Conservation (phyloP, 2,113 vertebrate genomes). For the Bos indicus region DNA sequence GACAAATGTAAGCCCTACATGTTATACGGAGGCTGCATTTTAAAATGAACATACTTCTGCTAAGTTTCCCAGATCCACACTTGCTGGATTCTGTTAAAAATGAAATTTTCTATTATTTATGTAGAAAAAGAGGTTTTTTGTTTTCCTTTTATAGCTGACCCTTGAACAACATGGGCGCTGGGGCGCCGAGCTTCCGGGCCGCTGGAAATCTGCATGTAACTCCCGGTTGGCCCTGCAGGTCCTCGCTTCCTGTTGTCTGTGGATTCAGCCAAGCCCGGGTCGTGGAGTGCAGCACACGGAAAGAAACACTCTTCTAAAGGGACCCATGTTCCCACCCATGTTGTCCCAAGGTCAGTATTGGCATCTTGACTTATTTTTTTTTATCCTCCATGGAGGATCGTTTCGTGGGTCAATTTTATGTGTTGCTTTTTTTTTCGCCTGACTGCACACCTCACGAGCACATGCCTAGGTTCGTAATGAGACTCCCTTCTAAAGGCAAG, state of each 20-base stretch:
- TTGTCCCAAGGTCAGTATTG: not conserved
- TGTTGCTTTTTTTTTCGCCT: not conserved
- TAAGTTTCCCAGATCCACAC: not conserved
- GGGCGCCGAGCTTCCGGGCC: accelerated
- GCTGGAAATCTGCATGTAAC: not conserved
- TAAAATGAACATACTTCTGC: not conserved
- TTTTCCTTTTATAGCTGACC: not conserved
- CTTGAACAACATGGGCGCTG: not conserved
- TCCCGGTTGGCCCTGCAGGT: not conserved
- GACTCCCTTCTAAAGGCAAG: not conserved
- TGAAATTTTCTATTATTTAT: not conserved
- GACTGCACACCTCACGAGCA: not conserved
- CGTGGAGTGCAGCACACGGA: accelerated
- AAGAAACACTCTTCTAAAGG: not conserved
- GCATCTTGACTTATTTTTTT: not conserved
- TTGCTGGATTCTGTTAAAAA: not conserved
- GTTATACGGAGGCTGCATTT: accelerated
- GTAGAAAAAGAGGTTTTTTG: not conserved
- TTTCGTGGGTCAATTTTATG: not conserved
- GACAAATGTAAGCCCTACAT: not conserved
- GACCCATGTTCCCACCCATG: not conserved
- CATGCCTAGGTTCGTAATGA: not conserved
- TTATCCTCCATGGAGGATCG: not conserved
- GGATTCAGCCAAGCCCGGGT: not conserved
- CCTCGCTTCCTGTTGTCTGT: not conserved